Evolutionary conservation across 2,113 vertebrate genomes (phyloP).

Genomic region (Pygoscelis antarcticus): DNA sequence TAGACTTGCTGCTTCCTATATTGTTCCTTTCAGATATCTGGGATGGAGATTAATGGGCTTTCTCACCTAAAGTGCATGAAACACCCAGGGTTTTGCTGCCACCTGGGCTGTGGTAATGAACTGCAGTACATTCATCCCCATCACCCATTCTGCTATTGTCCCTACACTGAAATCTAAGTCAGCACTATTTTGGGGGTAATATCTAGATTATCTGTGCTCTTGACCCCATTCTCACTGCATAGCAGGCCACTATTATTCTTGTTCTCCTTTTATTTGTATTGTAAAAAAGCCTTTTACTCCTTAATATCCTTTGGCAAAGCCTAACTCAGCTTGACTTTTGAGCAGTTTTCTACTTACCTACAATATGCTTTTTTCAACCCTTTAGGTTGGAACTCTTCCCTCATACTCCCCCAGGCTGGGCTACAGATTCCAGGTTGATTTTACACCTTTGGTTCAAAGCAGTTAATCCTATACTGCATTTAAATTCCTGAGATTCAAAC

Average conservation of each 20-base stretch:
- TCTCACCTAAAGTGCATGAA: background rate
- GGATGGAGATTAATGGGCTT: background rate
- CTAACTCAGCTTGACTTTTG: background rate
- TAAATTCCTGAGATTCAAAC: background rate
- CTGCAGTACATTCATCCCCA: background rate
- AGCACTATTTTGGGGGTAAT: background rate
- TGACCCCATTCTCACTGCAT: background rate
- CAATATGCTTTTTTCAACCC: background rate
- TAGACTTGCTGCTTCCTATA: background rate
- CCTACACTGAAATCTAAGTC: background rate
- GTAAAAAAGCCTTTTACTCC: background rate
- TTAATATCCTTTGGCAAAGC: background rate
- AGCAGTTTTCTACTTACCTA: background rate
- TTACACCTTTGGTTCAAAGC: background rate
- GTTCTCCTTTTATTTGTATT: background rate
- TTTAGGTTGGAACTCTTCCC: background rate
- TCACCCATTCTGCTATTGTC: background rate
- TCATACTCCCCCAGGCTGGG: background rate
- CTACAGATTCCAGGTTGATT: background rate
- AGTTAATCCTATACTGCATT: background rate
- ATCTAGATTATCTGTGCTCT: background rate
- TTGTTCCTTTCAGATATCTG: background rate
- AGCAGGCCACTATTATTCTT: background rate
- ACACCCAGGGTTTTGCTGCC: background rate
- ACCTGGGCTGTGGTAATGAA: background rate